Base-by-base conservation (phyloP, 1,140 invertebrate species). In the Branchinecta lynchi region DNA sequence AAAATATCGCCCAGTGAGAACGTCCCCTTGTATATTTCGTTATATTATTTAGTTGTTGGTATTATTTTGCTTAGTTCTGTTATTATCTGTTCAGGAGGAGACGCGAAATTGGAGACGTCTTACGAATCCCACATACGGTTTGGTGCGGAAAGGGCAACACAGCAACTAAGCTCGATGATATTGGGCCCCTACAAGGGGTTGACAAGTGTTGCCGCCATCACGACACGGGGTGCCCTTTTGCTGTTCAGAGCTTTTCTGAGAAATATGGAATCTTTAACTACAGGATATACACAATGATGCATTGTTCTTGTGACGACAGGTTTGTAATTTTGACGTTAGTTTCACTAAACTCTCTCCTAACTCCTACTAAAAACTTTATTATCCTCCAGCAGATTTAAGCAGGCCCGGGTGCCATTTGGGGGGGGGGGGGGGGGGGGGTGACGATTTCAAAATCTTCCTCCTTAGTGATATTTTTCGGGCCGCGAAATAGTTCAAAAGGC, bases 241-340 rank as follows among this genome's bases (percentile, higher is more conserved):
- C 84, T 81, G 91, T 93, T 70, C 84, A 84, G 5, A 85, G 84
- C 1, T 85, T 91, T 76, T 83, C 86, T 74, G 84, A 83, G 70
- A 88, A 88, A 74, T 93, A 87, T 74, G 86, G 88, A 20, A 77
- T 89, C 15, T 89, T 88, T 81, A 93, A 94, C 77, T 91, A 86
- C 85, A 80, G 89, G 44, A 81, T 90, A 65, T 89, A 89, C 74
- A 92, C 89, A 1, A 80, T 93, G 43, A 91, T 89, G 84, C 89
- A 93, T 76, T 93, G 91, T 78, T 80, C 85, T 71, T 94, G 90
- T 76, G 90, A 94, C 77, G 86, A 90, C 78, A 86, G 88, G 90
- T 93, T 72, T 8, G 44, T 17, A 60, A 60, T 60, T 60, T 20
- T n/a, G n/a, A 32, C 10, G 65, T n/a, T 3, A 20, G 20, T 8